A percentile compares a stretch with the other conserved stretches of the same genome.
phyloP scores from a whole-genome alignment of 2,888 invertebrate species.

The Drosophila tripunctata region DNA sequence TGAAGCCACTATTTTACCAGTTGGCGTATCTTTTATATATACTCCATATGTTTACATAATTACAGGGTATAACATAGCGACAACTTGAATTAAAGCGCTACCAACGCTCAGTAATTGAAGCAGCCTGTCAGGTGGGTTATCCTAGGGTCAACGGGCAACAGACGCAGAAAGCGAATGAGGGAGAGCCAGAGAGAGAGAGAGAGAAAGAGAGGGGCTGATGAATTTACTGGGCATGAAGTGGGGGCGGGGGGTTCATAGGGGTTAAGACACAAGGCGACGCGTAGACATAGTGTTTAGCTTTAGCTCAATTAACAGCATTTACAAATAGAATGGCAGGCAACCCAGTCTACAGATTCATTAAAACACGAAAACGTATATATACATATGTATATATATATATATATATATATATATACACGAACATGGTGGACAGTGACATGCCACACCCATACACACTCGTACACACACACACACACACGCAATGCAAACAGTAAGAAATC shows the following conservation, averaged over 20 bases:
- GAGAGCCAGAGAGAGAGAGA: background rate
- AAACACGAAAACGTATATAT: slow-evolving; percentile 55
- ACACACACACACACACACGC: slow-evolving; percentile 29
- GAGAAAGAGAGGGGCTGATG: too few species aligned
- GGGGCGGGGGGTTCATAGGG: background rate
- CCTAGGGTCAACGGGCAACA: background rate
- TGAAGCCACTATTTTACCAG: too few species aligned
- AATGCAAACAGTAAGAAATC: too few species aligned
- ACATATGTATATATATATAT: slow-evolving; percentile 13
- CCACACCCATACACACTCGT: slow-evolving; percentile 32
- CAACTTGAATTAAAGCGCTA: slow-evolving; percentile 27
- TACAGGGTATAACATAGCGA: slow-evolving; percentile 23
- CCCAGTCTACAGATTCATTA: slow-evolving; percentile 70
- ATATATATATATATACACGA: slow-evolving; percentile 8
- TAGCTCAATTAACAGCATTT: slow-evolving; percentile 75
- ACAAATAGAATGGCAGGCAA: slow-evolving; percentile 61
- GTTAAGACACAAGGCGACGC: slow-evolving; percentile 25
- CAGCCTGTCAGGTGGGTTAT: slow-evolving; percentile 25
- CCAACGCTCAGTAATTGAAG: slow-evolving; percentile 51
- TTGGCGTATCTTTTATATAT: background rate
- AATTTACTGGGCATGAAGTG: too few species aligned
- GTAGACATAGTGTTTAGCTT: slow-evolving; percentile 64
- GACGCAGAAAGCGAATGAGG: background rate
- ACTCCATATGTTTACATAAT: background rate
- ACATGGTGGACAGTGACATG: slow-evolving; percentile 13